Percentiles rank a stretch among this genome's conserved stretches.
These are phyloP conservation scores for Zosterops hypoxanthus DNA, from an alignment of 2,113 vertebrate genomes.

Conservation along the genomic window DNA sequence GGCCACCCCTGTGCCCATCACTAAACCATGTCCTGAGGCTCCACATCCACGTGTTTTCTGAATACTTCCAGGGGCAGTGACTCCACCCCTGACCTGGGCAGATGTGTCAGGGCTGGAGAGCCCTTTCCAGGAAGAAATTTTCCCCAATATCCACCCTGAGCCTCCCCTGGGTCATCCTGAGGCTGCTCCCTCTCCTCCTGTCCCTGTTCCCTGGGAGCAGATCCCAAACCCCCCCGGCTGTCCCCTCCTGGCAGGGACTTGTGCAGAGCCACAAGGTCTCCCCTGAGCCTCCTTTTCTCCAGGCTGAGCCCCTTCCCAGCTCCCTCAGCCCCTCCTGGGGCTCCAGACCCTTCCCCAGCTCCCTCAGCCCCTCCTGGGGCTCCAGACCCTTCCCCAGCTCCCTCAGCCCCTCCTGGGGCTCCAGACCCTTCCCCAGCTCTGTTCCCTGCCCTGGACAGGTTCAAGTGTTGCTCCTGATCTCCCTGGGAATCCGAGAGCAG, in stretches of 20 bases:
- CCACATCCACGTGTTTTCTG: rapidly evolving
- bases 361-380: no score
- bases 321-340: no score
- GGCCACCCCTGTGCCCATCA: background rate
- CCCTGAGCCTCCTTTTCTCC: background rate
- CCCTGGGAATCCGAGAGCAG: rapidly evolving
- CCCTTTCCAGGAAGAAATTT: background rate
- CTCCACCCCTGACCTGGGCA: background rate
- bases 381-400: background rate
- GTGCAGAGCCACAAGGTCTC: background rate
- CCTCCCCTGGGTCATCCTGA: rapidly evolving
- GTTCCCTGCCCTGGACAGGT: rapidly evolving
- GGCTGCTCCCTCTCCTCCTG: background rate
- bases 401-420: rapidly evolving
- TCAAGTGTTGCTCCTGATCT: background rate
- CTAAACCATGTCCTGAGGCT: rapidly evolving
- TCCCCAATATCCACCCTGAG: rapidly evolving
- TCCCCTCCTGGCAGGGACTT: background rate
- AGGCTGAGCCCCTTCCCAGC: background rate
- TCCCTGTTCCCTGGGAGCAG: background rate
- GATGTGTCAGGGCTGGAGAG: background rate
- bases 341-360: background rate
- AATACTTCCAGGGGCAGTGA: background rate
- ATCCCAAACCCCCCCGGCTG: rapidly evolving
- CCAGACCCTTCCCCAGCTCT: background rate